These are phyloP conservation scores for Acanthosepion esculentum DNA, from an alignment of 2,888 invertebrate species.

Conservation along the genomic window DNA sequence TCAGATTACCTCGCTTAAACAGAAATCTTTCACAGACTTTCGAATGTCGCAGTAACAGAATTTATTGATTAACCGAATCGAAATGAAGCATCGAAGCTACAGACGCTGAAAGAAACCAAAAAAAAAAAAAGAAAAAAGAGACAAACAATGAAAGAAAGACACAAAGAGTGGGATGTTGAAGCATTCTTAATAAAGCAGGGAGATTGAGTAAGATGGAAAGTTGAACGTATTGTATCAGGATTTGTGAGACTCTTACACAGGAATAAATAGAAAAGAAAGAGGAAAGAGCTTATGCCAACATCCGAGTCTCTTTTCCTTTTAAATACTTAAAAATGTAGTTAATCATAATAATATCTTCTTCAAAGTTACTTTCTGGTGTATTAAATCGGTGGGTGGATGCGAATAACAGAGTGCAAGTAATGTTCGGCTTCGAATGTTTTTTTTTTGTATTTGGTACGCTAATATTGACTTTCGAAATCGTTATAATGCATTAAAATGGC, in stretches of 20 bases:
- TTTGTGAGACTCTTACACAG: background rate
- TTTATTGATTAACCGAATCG: conserved; percentile 7
- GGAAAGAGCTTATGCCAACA: background rate
- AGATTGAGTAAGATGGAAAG: background rate
- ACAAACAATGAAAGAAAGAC: background rate
- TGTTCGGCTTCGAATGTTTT: background rate
- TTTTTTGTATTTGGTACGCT: background rate
- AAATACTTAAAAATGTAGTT: conserved; percentile 14
- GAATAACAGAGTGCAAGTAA: conserved; percentile 1
- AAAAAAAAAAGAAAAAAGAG: background rate
- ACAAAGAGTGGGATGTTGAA: background rate
- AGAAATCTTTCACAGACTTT: conserved; percentile 14
- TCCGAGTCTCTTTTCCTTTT: background rate
- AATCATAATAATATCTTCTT: background rate
- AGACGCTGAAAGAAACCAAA: background rate
- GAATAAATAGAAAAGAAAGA: background rate
- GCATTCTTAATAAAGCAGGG: background rate
- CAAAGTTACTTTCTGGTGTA: background rate
- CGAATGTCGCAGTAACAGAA: conserved; percentile 7
- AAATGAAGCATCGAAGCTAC: background rate
- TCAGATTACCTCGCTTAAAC: background rate
- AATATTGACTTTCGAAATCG: background rate
- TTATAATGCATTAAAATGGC: conserved; percentile 9
- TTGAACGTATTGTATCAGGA: conserved; percentile 14
- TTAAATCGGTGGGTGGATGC: background rate